A percentile compares a stretch with the other conserved stretches of the same genome.
Evolutionary conservation across 2,113 vertebrate genomes (phyloP).

Genomic region (Rutilus rutilus): DNA sequence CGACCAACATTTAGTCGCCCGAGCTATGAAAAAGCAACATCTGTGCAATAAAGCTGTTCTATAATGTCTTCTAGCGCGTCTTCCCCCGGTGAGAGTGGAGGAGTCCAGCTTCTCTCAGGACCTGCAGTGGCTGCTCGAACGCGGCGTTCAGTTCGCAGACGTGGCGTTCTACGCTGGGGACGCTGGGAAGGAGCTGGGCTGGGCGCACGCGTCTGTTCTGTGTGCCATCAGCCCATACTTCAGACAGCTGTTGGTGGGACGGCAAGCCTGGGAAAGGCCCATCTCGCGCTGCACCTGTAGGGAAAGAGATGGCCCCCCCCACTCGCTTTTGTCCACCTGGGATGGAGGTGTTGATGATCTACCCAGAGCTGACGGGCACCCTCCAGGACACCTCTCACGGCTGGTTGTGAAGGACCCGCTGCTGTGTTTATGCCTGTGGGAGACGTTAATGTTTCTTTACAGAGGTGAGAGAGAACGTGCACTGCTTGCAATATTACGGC

Average conservation of each 20-base stretch:
- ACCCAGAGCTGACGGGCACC: conserved; percentile 71
- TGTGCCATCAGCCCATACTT: conserved; percentile 91
- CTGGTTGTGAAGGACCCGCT: conserved; percentile 89
- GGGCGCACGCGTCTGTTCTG: conserved; percentile 91
- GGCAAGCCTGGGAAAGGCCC: conserved; percentile 64
- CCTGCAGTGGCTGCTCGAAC: conserved; percentile 87
- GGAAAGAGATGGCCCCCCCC: conserved; percentile 71
- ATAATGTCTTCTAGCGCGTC: conserved; percentile 78
- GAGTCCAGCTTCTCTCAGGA: conserved; percentile 89
- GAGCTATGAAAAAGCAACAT: not conserved
- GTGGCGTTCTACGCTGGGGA: conserved; percentile 87
- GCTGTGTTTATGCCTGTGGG: conserved; percentile 87
- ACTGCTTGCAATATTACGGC: not conserved
- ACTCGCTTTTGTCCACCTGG: conserved; percentile 81
- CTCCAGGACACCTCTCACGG: conserved; percentile 75
- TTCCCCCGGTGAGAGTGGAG: conserved; percentile 88
- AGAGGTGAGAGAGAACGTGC: conserved; percentile 81
- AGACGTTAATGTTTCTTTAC: conserved; percentile 95
- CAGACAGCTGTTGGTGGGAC: conserved; percentile 87
- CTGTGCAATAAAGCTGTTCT: not conserved
- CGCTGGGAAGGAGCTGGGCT: conserved; percentile 78
- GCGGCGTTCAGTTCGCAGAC: conserved; percentile 88
- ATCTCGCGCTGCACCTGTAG: conserved; percentile 77
- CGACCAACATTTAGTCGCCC: not conserved
- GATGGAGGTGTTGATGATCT: conserved; percentile 64